A percentile compares a stretch with the other conserved stretches of the same genome.
Evolutionary conservation across 2,797 vertebrate genomes (phyloP).

Genomic region (Glyptemys insculpta): DNA sequence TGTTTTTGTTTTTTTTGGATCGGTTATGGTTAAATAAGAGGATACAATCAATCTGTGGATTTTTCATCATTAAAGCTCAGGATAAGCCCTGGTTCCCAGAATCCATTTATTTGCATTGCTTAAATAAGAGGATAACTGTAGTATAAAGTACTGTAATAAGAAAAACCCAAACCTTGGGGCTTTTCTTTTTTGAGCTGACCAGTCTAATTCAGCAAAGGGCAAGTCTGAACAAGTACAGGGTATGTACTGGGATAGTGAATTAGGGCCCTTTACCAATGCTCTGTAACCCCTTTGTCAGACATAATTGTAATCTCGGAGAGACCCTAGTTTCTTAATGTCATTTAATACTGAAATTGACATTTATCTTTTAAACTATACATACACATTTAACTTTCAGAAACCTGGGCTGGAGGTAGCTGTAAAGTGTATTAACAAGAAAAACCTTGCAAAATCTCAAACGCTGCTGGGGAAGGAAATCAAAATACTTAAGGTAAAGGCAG

Average conservation of each 20-base stretch:
- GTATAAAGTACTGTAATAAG: not conserved
- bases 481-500: slow-evolving; percentile 92
- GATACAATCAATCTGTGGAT: slow-evolving; percentile 46
- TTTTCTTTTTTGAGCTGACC: slow-evolving; percentile 28
- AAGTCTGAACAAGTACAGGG: slow-evolving; percentile 59
- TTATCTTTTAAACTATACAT: slow-evolving; percentile 3
- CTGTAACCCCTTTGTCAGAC: not conserved
- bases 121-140: slow-evolving; percentile 56
- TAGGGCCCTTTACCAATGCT: not conserved
- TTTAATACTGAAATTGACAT: slow-evolving; percentile 39
- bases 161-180: slow-evolving; percentile 21
- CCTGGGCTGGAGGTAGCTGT: slow-evolving; percentile 94
- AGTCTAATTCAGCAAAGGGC: not conserved
- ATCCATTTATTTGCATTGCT: slow-evolving; percentile 46
- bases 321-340: slow-evolving; percentile 6
- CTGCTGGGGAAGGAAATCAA: slow-evolving; percentile 97
- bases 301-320: slow-evolving; percentile 9
- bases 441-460: slow-evolving; percentile 95
- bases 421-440: slow-evolving; percentile 99
- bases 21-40: not conserved
- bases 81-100: slow-evolving; percentile 45
- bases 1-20: slow-evolving; percentile 19
- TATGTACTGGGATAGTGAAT: not conserved
- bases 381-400: slow-evolving; percentile 84
- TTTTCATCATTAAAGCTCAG: slow-evolving; percentile 44